Conservation (phyloP, 2,113 vertebrate species). For the Todiramphus saurophagus region DNA sequence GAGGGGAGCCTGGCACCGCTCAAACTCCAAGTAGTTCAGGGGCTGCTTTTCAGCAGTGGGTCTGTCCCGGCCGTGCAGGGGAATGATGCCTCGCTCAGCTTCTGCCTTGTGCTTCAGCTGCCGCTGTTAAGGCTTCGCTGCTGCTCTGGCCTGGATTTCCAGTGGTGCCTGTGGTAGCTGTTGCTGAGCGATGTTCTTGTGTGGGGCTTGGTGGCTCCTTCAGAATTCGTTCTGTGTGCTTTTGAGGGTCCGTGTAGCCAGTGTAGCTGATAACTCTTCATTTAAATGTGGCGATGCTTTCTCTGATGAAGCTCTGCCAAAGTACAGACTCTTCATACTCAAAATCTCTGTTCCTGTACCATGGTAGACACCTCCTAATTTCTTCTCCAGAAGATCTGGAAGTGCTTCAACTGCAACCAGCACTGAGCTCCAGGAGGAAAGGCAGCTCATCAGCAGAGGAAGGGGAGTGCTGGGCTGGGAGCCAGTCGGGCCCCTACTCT, state of each 20-base stretch:
- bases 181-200: not conserved
- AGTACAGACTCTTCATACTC: not conserved
- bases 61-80: not conserved
- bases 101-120: not conserved
- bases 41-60: fast-evolving
- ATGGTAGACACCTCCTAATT: not conserved
- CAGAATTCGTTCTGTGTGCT: not conserved
- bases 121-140: fast-evolving
- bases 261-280: not conserved
- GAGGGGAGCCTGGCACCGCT: not conserved
- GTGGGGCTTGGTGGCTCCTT: not conserved
- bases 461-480: not conserved
- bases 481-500: not conserved
- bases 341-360: not conserved
- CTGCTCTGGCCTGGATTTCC: not conserved
- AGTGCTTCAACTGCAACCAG: not conserved
- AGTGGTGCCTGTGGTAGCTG: not conserved
- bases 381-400: not conserved
- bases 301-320: not conserved
- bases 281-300: not conserved
- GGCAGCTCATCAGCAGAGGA: not conserved
- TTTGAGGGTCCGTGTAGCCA: not conserved
- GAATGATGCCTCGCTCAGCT: not conserved
- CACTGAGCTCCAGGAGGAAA: not conserved
- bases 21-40: not conserved